A percentile compares a stretch with the other conserved stretches of the same genome.
phyloP scores from a whole-genome alignment of 1,140 invertebrate species.

The Trinorchestia longiramus region DNA sequence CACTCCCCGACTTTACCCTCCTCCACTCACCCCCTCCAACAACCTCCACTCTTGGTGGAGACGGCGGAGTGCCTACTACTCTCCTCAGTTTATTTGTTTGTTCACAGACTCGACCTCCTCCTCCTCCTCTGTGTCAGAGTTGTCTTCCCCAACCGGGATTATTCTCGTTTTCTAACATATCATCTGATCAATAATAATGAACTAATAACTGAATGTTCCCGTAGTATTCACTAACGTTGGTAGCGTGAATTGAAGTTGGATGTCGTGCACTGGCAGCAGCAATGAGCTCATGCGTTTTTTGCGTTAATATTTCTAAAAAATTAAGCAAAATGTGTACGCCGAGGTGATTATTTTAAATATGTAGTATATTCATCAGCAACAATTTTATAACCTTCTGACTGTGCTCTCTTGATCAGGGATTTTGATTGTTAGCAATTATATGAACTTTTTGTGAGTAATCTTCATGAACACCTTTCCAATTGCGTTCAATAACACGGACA shows the following conservation, averaged over 20 bases:
- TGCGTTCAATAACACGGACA: background rate
- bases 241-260: background rate
- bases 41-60: background rate
- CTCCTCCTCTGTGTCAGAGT: background rate
- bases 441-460: background rate
- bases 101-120: background rate
- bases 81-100: constrained; percentile 29
- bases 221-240: background rate
- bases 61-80: constrained; percentile 10
- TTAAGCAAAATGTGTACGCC: too few relatives aligned
- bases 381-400: background rate
- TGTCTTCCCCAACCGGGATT: background rate
- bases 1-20: background rate
- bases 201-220: background rate
- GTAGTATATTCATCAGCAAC: too few relatives aligned
- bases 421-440: background rate
- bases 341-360: too few relatives aligned
- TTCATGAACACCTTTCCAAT: background rate
- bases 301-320: too few relatives aligned
- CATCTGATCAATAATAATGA: background rate
- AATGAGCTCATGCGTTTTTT: too few relatives aligned
- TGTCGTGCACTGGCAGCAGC: background rate
- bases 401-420: background rate
- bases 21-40: background rate
- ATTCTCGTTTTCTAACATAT: background rate